These are phyloP conservation scores for Notiomystis cincta DNA, from an alignment of 2,113 vertebrate species.

Conservation along the genomic window DNA sequence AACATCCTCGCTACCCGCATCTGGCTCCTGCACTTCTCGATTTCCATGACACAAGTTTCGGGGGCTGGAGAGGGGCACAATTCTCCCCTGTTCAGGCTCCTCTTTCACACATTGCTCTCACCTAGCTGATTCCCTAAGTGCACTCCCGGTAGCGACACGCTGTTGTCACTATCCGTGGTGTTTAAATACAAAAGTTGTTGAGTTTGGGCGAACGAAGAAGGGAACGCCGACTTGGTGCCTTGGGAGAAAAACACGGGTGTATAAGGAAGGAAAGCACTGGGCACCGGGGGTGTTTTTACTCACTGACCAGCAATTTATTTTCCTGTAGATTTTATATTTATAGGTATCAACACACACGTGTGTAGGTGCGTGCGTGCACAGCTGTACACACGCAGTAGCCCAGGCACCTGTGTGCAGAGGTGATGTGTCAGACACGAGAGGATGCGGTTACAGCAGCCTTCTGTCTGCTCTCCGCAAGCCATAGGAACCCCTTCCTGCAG, in stretches of 20 bases:
- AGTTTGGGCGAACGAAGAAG: neutral
- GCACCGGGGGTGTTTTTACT: neutral
- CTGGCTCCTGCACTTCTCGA: neutral
- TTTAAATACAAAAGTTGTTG: neutral
- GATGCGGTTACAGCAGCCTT: neutral
- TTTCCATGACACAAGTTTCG: neutral
- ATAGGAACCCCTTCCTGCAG: neutral
- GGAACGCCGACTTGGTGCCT: neutral
- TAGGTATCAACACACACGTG: rapidly evolving
- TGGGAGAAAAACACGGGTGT: neutral
- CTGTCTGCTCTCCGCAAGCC: neutral
- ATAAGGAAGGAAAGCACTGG: neutral
- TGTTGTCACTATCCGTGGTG: neutral
- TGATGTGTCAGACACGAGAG: neutral
- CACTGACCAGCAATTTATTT: neutral
- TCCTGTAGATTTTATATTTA: neutral
- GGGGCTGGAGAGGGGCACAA: neutral
- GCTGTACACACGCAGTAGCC: neutral
- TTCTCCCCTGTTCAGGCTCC: neutral
- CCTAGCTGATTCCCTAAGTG: neutral
- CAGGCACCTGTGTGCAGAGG: neutral
- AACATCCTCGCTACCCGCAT: neutral
- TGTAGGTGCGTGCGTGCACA: neutral
- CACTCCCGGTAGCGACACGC: neutral
- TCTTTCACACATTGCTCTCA: neutral